A percentile compares a stretch with the other conserved stretches of the same genome.
phyloP scores from a whole-genome alignment of 2,888 invertebrate species.

The Halocaridina rubra region DNA sequence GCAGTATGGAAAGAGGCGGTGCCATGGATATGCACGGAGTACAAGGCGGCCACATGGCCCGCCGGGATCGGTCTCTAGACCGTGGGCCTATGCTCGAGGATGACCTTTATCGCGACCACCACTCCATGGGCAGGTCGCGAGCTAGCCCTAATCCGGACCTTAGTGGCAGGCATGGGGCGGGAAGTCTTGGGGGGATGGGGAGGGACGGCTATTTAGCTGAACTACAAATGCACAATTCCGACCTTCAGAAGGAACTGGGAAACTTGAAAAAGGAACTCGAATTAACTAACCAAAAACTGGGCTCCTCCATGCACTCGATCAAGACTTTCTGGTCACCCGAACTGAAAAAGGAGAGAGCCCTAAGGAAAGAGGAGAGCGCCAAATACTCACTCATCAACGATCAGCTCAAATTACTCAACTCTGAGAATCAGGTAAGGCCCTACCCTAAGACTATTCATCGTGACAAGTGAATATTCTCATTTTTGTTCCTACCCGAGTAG shows the following conservation, averaged over 20 bases:
- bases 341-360: slow-evolving; percentile 95
- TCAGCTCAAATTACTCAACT: slow-evolving; percentile 94
- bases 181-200: slow-evolving; percentile 69
- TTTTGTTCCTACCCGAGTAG: neutral
- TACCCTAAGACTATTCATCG: no score
- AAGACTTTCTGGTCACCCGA: slow-evolving; percentile 99
- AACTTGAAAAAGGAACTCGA: slow-evolving; percentile 94
- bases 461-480: no score
- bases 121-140: slow-evolving; percentile 66
- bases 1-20: slow-evolving; percentile 67
- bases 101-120: slow-evolving; percentile 64
- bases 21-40: slow-evolving; percentile 63
- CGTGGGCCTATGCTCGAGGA: slow-evolving; percentile 69
- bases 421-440: slow-evolving; percentile 90
- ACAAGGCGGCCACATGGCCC: slow-evolving; percentile 63
- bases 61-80: slow-evolving; percentile 76
- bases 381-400: slow-evolving; percentile 97
- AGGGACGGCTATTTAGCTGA: slow-evolving; percentile 81
- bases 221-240: slow-evolving; percentile 92
- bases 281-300: slow-evolving; percentile 95
- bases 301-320: slow-evolving; percentile 99
- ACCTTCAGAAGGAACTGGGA: slow-evolving; percentile 90
- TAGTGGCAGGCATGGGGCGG: slow-evolving; percentile 71
- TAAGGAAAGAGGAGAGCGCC: slow-evolving; percentile 97
- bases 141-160: slow-evolving; percentile 69